These are phyloP conservation scores for Drosophila buzzatii DNA, from an alignment of 2,888 invertebrate genomes.

Conservation along the genomic window DNA sequence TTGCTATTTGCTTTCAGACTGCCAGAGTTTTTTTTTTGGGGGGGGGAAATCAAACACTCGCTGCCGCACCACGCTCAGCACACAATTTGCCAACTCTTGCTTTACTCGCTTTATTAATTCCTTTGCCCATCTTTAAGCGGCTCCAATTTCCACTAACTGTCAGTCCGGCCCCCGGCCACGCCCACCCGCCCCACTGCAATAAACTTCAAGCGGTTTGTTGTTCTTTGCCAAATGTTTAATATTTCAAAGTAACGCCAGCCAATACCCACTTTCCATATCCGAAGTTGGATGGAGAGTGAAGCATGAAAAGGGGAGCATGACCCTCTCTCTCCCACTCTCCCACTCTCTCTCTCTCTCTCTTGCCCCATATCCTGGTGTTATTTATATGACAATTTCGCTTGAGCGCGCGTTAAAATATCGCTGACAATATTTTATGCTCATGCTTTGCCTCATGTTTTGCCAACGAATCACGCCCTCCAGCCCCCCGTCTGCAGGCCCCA, in stretches of 20 bases:
- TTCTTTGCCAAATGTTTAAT: conserved; percentile 76
- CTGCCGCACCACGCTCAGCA: background rate
- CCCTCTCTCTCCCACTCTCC: background rate
- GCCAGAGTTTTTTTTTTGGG: conserved; percentile 9
- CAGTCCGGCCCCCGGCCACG: background rate
- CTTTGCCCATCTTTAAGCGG: conserved; percentile 52
- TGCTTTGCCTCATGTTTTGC: conserved; percentile 79
- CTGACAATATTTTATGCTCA: conserved; percentile 78
- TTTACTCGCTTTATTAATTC: conserved; percentile 49
- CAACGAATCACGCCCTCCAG: conserved; percentile 50
- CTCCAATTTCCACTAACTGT: conserved; percentile 57
- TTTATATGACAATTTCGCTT: conserved; percentile 81
- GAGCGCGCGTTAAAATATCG: conserved; percentile 81
- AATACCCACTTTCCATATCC: conserved; percentile 60
- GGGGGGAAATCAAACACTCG: conserved; percentile 9
- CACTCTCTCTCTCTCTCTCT: background rate
- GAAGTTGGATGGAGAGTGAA: background rate
- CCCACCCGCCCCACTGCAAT: conserved; percentile 42
- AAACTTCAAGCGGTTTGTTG: conserved; percentile 71
- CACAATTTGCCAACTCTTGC: background rate
- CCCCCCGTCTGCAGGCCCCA: background rate
- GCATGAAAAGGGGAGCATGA: background rate
- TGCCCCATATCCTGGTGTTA: conserved; percentile 55
- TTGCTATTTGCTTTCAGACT: conserved; percentile 36
- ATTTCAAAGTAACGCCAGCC: conserved; percentile 75